Base-by-base conservation (phyloP, 2,797 vertebrate species). In the Mormyrus hasselquistii region DNA sequence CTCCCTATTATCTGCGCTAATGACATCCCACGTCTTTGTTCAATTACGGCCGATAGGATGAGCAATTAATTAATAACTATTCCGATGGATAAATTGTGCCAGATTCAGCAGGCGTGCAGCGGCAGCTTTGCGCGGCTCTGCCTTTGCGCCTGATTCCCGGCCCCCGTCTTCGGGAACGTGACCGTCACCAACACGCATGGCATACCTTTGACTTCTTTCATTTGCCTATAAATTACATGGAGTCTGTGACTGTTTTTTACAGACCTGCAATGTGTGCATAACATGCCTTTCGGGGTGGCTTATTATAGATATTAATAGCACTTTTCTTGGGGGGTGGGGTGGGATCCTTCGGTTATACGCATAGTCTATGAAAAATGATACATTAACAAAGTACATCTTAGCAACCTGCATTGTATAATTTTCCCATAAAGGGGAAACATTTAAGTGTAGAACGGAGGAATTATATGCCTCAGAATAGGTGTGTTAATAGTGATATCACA, bases 21-120 rank as follows among this genome's bases (percentile, higher is more conserved):
- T 96, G 91, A 93, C 50, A 90, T 96, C 94, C 94, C 94, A 93
- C 93, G 95, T 96, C 94, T 94, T 95, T 94, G 93, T 94, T 96
- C 95, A 96, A 95, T 96, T 95, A 95, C 94, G 90, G 89, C 12
- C 92, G 93, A 95, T 90, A 93, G 94, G 94, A 95, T 94, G 93
- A 95, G 94, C 94, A 93, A 96, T 96, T 95, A 95, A 96, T 95
- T 95, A 94, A 96, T 96, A 95, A 94, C 95, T 96, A 92, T 93
- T 95, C 91, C 93, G 93, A 95, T 95, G 91, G 94, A 94, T 94
- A 94, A 93, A 95, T 95, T 95, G 95, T 95, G 94, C 94, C 91
- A 90, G 84, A 91, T 94, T 95, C 95, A 95, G 95, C 96, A 96
- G 93, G 95, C 94, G 93, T 94, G 92, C 90, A 88, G 90, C 93